phyloP scores from a whole-genome alignment of 2,797 vertebrate species.

The Hemibagrus guttatus region DNA sequence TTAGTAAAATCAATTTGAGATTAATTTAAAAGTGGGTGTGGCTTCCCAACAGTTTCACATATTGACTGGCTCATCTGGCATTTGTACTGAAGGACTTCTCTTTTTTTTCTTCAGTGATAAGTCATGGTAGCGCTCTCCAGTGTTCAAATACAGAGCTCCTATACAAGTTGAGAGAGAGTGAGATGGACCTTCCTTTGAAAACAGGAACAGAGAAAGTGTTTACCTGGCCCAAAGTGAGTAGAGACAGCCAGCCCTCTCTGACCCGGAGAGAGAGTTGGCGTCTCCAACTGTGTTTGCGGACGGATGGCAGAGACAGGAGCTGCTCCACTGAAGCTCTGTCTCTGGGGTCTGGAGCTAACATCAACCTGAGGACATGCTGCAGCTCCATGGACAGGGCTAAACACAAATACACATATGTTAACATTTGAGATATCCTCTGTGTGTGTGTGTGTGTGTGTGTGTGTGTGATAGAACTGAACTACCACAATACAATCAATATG shows the following conservation, averaged over 20 bases:
- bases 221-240: conserved; percentile 71
- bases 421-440: not conserved
- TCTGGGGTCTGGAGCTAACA: conserved; percentile 80
- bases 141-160: too few relatives aligned
- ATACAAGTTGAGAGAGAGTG: too few relatives aligned
- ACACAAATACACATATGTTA: conserved; percentile 28
- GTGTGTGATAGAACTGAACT: not conserved
- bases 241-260: conserved; percentile 63
- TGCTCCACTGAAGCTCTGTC: conserved; percentile 76
- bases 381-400: conserved; percentile 81
- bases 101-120: too few relatives aligned
- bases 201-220: not conserved
- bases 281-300: conserved; percentile 71
- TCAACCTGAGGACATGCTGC: conserved; percentile 77
- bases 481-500: not conserved
- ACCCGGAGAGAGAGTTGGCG: conserved; percentile 66
- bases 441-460: not conserved
- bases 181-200: too few relatives aligned
- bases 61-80: too few relatives aligned
- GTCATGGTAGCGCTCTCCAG: too few relatives aligned
- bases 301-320: conserved; percentile 72
- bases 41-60: too few relatives aligned
- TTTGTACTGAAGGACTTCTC: too few relatives aligned
- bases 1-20: too few relatives aligned
- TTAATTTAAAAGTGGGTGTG: too few relatives aligned